These are phyloP conservation scores for Leptopilina clavipes DNA, from an alignment of 1,140 invertebrate species.

Conservation along the genomic window DNA sequence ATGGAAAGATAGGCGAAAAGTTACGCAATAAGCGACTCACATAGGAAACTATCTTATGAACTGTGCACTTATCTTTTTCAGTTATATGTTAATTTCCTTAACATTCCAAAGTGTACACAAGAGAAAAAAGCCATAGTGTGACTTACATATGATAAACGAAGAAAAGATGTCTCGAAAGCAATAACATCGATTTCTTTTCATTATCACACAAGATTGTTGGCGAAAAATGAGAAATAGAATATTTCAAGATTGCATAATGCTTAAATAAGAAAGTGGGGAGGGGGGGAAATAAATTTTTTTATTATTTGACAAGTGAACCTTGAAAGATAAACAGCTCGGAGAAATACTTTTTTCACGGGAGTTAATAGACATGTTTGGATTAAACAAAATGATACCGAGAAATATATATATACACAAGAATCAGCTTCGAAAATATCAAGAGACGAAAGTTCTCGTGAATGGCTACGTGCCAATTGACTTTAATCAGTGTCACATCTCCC, in stretches of 20 bases:
- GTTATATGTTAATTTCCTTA: constrained; percentile 20
- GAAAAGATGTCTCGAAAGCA: background rate
- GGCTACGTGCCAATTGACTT: constrained; percentile 56
- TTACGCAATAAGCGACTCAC: background rate
- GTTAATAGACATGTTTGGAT: constrained; percentile 32
- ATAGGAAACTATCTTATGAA: background rate
- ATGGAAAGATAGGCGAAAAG: background rate
- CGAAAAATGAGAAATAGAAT: background rate
- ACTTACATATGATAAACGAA: constrained; percentile 14
- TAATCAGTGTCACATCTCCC: constrained; percentile 34
- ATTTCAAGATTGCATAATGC: background rate
- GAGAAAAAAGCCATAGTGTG: background rate
- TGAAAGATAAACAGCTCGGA: background rate
- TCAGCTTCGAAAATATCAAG: constrained; percentile 50
- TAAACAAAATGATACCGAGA: constrained; percentile 25
- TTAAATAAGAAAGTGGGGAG: background rate
- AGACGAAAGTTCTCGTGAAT: constrained; percentile 36
- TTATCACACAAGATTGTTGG: background rate
- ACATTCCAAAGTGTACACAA: background rate
- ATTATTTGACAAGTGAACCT: background rate
- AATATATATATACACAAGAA: background rate
- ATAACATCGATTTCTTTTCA: background rate
- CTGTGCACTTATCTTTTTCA: constrained; percentile 6
- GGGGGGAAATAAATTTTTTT: too few relatives aligned
- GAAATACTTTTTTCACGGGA: background rate